Evolutionary conservation across 2,797 vertebrate species (phyloP), one percentile per base, ranked within the genome.

Genomic region (Ataeniobius toweri): DNA sequence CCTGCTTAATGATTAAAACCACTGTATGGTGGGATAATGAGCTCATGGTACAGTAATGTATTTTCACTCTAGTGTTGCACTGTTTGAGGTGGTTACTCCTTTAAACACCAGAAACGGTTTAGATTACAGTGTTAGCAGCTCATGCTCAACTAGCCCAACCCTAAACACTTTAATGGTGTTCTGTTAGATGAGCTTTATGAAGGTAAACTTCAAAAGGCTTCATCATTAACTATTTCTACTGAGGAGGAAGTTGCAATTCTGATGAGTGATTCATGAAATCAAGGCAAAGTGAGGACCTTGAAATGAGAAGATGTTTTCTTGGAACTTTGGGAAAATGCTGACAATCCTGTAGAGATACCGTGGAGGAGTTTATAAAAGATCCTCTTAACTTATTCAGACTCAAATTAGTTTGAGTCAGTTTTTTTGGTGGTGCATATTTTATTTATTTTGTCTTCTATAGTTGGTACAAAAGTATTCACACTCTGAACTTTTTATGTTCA

Each of bases 171-270:
- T 28, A 6, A 51, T 48, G 74, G 73, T 81, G 5, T 13, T 77
- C 71, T 87, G 41, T 75, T 74, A 67, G 80, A 75, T 36, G 39
- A 80, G 81, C 53, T 59, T 76, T 77, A 31, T 41, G 48, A 1
- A 18, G 68, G 76, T 69, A 56, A 89, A 87, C 86, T 91, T 67
- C 87, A 91, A 89, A 91, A 76, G 77, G 51, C 68, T 75, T 13
- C 4, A 16, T 80, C 91, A 90, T 94, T 93, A 90, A 93, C 86
- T 91, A 90, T 94, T 93, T 88, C 73, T 80, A 90, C 90, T 90
- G 82, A 85, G 74, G 83, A 88, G 77, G 69, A n/a, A 73, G 79
- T 74, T 80, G 87, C 91, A 93, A 93, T 88, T 92, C 89, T 86
- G 87, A 93, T 92, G 79, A 72, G 50, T 16, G 2, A 56, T 31